Percentiles rank a stretch among this genome's conserved stretches.
These are phyloP conservation scores for Clivina fossor DNA, from an alignment of 2,888 invertebrate genomes.

Conservation along the genomic window DNA sequence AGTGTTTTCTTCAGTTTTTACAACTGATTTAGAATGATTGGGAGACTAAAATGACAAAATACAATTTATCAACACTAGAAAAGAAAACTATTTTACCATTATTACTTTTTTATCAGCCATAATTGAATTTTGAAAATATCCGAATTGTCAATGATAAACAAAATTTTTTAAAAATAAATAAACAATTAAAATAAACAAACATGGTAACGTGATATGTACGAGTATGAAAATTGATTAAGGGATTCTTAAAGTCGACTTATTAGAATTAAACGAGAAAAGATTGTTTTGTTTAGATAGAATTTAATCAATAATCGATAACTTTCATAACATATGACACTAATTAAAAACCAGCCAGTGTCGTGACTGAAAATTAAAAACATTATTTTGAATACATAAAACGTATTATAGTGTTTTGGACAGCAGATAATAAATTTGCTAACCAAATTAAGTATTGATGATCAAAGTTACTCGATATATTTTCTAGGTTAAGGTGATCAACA, in stretches of 20 bases:
- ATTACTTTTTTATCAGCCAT: not conserved
- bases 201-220: slow-evolving; percentile 23
- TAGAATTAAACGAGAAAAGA: slow-evolving; percentile 11
- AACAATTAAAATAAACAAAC: slow-evolving; percentile 10
- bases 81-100: not conserved
- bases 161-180: not conserved
- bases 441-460: no score
- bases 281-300: slow-evolving; percentile 23
- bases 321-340: slow-evolving; percentile 32
- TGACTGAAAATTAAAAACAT: slow-evolving; percentile 18
- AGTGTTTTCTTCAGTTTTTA: no score
- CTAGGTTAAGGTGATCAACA: no score
- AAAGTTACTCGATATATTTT: no score
- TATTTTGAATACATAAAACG: slow-evolving; percentile 20
- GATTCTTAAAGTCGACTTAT: no score
- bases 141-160: not conserved
- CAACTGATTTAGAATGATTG: not conserved
- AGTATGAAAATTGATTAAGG: no score
- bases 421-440: no score
- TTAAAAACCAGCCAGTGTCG: slow-evolving; percentile 22
- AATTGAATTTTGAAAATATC: not conserved
- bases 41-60: not conserved
- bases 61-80: not conserved
- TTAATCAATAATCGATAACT: slow-evolving; percentile 30
- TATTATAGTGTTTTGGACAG: slow-evolving; percentile 24